Conservation (phyloP, 2,797 vertebrate genomes). For the Takifugu ocellatus region DNA sequence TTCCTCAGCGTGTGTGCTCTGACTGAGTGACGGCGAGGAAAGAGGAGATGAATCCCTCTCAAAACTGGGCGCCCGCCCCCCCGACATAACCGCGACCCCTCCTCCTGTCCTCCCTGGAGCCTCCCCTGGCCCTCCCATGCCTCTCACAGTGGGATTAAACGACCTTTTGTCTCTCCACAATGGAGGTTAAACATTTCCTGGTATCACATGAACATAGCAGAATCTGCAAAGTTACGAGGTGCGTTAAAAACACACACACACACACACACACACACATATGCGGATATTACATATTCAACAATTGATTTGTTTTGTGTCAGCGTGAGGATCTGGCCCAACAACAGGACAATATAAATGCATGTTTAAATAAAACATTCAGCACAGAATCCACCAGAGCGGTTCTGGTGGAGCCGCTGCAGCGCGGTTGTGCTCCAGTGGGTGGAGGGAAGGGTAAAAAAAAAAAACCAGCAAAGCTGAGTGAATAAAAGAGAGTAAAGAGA, state of each 20-base stretch:
- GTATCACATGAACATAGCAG: slow-evolving; percentile 74
- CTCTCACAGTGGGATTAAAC: slow-evolving; percentile 83
- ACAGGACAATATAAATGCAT: slow-evolving; percentile 35
- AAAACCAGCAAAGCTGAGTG: slow-evolving; percentile 12
- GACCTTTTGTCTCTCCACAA: slow-evolving; percentile 88
- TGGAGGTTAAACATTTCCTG: slow-evolving; percentile 88
- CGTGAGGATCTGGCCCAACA: slow-evolving; percentile 30
- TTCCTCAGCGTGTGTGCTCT: slow-evolving; percentile 63
- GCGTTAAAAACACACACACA: slow-evolving; percentile 13
- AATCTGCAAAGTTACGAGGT: slow-evolving; percentile 61
- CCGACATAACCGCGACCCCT: slow-evolving; percentile 43
- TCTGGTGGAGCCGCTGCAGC: slow-evolving; percentile 4
- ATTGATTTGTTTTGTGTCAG: slow-evolving; percentile 41
- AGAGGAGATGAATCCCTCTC: slow-evolving; percentile 48
- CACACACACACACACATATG: not conserved
- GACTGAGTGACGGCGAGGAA: slow-evolving; percentile 65
- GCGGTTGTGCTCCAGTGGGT: slow-evolving; percentile 50
- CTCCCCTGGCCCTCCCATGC: slow-evolving; percentile 59
- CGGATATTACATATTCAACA: slow-evolving; percentile 31
- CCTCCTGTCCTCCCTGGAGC: slow-evolving; percentile 28
- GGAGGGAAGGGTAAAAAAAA: slow-evolving; percentile 49
- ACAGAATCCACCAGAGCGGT: slow-evolving; percentile 44
- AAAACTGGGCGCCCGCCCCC: slow-evolving; percentile 24
- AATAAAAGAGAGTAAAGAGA: slow-evolving; percentile 35
- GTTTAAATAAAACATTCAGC: slow-evolving; percentile 40